A percentile compares a stretch with the other conserved stretches of the same genome.
These are phyloP conservation scores for Myiagra hebetior DNA, from an alignment of 2,113 vertebrate genomes.

Conservation along the genomic window DNA sequence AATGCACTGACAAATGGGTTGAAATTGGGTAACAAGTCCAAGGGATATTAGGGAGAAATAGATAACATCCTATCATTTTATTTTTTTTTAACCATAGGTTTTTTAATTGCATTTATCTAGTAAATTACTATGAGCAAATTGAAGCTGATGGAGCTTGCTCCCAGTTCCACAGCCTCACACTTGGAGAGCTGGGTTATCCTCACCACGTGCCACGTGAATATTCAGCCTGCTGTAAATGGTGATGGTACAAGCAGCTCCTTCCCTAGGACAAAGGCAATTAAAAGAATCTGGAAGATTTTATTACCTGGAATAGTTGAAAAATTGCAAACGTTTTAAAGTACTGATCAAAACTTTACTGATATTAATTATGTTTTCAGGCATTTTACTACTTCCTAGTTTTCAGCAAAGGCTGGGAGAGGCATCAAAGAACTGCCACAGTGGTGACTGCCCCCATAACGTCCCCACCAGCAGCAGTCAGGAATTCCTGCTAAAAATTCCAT, in stretches of 20 bases:
- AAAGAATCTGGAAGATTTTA: neutral
- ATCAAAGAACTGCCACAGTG: neutral
- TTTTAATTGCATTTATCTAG: neutral
- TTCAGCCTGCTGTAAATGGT: neutral
- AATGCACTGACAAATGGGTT: neutral
- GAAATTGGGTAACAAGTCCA: neutral
- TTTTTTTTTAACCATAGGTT: neutral
- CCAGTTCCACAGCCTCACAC: neutral
- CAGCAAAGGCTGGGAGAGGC: slow-evolving; percentile 1
- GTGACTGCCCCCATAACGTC: neutral
- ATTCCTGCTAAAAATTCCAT: neutral
- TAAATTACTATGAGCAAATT: neutral
- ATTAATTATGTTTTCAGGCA: slow-evolving; percentile 16
- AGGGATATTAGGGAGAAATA: neutral
- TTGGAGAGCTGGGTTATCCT: neutral
- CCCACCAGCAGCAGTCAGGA: neutral
- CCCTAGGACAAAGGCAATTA: neutral
- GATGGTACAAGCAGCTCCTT: neutral
- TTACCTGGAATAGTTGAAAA: neutral
- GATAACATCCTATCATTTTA: neutral
- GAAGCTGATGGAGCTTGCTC: neutral
- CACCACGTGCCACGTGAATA: accelerated
- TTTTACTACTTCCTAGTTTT: neutral
- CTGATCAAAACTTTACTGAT: neutral
- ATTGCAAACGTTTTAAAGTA: neutral